phyloP scores from a whole-genome alignment of 2,888 invertebrate species.

The Meandrusa payeni region DNA sequence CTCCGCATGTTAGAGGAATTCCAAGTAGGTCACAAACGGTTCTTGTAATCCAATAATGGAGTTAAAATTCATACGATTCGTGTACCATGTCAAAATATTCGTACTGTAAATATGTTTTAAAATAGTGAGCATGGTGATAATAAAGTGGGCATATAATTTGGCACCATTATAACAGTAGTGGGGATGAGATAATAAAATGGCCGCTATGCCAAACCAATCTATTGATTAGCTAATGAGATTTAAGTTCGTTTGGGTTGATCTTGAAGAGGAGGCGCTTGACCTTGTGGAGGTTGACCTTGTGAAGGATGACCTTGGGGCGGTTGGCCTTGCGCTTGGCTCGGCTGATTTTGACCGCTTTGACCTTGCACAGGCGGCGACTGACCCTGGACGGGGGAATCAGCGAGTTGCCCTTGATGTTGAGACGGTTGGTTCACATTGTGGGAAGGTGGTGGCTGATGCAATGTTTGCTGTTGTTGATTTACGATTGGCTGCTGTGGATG shows the following conservation, averaged over 20 bases:
- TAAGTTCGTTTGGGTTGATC: too few relatives aligned
- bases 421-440: slow-evolving; percentile 19
- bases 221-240: too few relatives aligned
- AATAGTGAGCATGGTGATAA: slow-evolving; percentile 16
- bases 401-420: slow-evolving; percentile 24
- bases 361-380: slow-evolving; percentile 27
- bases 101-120: too few relatives aligned
- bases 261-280: slow-evolving; percentile 16
- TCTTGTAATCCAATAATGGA: too few relatives aligned
- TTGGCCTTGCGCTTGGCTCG: slow-evolving; percentile 9
- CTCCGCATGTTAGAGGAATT: too few relatives aligned
- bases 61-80: too few relatives aligned
- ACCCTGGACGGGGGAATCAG: slow-evolving; percentile 21
- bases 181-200: too few relatives aligned
- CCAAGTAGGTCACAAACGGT: too few relatives aligned
- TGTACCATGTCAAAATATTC: too few relatives aligned
- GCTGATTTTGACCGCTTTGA: slow-evolving; percentile 24
- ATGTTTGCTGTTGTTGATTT: slow-evolving; percentile 31
- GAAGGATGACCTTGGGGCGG: slow-evolving; percentile 16
- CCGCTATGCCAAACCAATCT: too few relatives aligned
- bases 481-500: slow-evolving; percentile 29
- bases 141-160: slow-evolving; percentile 22
- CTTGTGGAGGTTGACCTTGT: slow-evolving; percentile 25
- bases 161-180: too few relatives aligned
- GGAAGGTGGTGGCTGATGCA: slow-evolving; percentile 20